These are phyloP conservation scores for Tringa solitaria DNA, from an alignment of 2,113 vertebrate species.

Conservation along the genomic window DNA sequence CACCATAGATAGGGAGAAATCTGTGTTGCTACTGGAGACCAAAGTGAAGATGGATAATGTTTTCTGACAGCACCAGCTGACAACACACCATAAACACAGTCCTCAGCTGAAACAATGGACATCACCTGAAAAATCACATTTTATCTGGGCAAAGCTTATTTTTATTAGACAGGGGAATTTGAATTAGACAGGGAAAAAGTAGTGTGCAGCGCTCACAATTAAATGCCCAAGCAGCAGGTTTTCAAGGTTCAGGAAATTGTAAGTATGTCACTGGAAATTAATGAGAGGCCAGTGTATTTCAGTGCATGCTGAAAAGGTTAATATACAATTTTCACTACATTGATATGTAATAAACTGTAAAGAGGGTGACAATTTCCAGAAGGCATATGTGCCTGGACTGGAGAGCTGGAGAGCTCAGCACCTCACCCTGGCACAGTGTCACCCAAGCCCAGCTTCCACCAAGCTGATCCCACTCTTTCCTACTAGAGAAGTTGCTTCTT, in stretches of 20 bases:
- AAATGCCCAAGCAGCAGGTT: not conserved
- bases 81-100: accelerated
- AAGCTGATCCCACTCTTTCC: not conserved
- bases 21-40: not conserved
- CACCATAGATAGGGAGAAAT: not conserved
- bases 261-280: not conserved
- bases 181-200: not conserved
- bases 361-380: not conserved
- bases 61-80: not conserved
- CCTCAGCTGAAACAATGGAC: not conserved
- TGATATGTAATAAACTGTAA: not conserved
- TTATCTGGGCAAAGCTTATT: not conserved
- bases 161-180: not conserved
- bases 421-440: not conserved
- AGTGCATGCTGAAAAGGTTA: not conserved
- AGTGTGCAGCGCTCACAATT: not conserved
- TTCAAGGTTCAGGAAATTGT: not conserved
- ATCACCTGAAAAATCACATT: not conserved
- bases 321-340: not conserved
- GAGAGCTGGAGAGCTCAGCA: not conserved
- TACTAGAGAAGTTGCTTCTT: not conserved
- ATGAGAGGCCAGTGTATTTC: not conserved
- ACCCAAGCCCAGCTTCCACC: not conserved
- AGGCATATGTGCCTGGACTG: not conserved
- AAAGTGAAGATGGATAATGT: not conserved